Base-by-base conservation (phyloP, 1,140 invertebrate genomes). In the Archivesica marissinica region DNA sequence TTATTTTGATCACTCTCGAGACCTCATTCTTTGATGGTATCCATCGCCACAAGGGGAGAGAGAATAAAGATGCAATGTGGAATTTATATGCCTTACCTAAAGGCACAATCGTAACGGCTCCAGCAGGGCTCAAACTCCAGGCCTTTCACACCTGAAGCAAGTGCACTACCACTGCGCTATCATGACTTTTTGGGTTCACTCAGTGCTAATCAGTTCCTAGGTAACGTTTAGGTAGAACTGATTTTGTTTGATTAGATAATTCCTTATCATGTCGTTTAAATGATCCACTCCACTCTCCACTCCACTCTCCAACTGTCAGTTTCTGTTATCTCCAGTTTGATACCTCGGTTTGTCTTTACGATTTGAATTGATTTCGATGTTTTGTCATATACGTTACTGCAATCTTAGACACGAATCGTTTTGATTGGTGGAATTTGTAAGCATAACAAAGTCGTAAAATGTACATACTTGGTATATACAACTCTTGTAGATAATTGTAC, bases 141-240 rank as follows among this genome's bases (percentile, higher is more conserved):
- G n/a, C n/a, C n/a, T n/a, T n/a, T 64, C 38, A 33, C 59, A 64
- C 30, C 38, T 64, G 23, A 13, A 13, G 15, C 9, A 35, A 64
- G 59, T 64, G 59, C 13, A 13, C 13, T 17, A 35, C n/a, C n/a
- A n/a, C n/a, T n/a, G 30, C 20, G 1, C 20, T 64, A n/a, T 35
- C 15, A 13, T 64, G 59, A 64, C 59, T 33, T 35, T 33, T 59
- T 52, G 7, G 54, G 33, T 59, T 30, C 9, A 11, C 17, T 2
- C 23, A n/a, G 17, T n/a, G 4, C 23, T 20, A n/a, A 20, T 52
- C 20, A 52, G 4, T 52, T 52, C 50, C 17, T 17, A 23, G 23
- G 17, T 52, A 35, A 35, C 20, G 30, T 64, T n/a, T n/a, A n/a
- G 59, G 59, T 30, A 64, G 38, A 59, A 64, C 33, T 70, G 66